phyloP scores from a whole-genome alignment of 2,888 invertebrate species.

The Darwinula stevensoni region DNA sequence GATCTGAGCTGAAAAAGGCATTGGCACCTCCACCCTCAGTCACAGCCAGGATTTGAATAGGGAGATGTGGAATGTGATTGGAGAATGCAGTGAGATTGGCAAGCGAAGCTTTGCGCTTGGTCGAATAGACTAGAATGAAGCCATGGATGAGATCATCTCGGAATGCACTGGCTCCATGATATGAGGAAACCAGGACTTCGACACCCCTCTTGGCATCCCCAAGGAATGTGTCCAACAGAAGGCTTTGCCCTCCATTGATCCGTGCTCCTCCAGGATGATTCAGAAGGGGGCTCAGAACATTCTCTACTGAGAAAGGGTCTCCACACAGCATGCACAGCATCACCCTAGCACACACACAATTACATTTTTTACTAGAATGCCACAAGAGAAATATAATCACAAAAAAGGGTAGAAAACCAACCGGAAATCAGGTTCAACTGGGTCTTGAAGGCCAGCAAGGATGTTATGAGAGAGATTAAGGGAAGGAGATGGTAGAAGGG shows the following conservation, averaged over 20 bases:
- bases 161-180: conserved; percentile 74
- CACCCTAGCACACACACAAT: conserved; percentile 22
- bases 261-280: conserved; percentile 24
- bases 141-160: conserved; percentile 77
- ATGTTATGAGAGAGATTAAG: too few species aligned
- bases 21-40: conserved; percentile 55
- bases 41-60: conserved; percentile 75
- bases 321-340: conserved; percentile 91
- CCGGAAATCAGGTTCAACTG: too few species aligned
- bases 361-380: not conserved
- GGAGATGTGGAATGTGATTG: conserved; percentile 67
- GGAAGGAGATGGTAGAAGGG: too few species aligned
- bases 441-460: too few species aligned
- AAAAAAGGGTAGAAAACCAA: conserved; percentile 11
- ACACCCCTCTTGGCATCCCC: conserved; percentile 57
- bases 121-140: conserved; percentile 75
- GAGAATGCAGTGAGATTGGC: conserved; percentile 69
- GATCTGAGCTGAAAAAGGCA: conserved; percentile 63
- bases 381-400: not conserved
- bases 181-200: conserved; percentile 73
- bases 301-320: conserved; percentile 67
- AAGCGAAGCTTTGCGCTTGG: conserved; percentile 74
- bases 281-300: conserved; percentile 56
- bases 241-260: conserved; percentile 50
- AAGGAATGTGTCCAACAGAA: conserved; percentile 68